phyloP scores from a whole-genome alignment of 2,797 vertebrate species.

The Gymnoscopelus braueri region DNA sequence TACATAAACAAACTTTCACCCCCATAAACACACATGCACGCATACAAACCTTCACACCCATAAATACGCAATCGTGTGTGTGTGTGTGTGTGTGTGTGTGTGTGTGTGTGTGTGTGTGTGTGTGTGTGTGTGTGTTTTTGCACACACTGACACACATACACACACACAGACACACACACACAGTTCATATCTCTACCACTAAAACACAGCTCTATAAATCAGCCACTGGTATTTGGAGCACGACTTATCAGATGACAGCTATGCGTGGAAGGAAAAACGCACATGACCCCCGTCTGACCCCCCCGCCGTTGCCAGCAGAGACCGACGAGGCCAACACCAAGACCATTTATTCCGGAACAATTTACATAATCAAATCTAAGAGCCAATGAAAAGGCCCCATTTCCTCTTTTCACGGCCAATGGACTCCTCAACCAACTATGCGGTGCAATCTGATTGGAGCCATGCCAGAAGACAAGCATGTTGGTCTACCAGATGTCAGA shows the following conservation, averaged over 20 bases:
- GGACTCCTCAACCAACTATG: constrained; percentile 56
- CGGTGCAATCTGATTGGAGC: constrained; percentile 71
- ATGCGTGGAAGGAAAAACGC: constrained; percentile 18
- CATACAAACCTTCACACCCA: neutral
- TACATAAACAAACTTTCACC: neutral
- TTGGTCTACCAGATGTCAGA: constrained; percentile 38
- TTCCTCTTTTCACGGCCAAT: constrained; percentile 71
- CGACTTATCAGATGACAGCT: constrained; percentile 49
- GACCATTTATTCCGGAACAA: constrained; percentile 24
- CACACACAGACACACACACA: constrained; percentile 11
- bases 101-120: too few relatives aligned
- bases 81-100: too few relatives aligned
- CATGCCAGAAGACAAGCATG: constrained; percentile 47
- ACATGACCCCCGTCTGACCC: constrained; percentile 29
- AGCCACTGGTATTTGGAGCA: constrained; percentile 26
- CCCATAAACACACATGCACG: neutral
- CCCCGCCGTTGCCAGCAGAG: constrained; percentile 10
- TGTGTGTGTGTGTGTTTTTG: too few relatives aligned
- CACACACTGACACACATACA: constrained; percentile 3
- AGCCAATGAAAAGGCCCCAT: constrained; percentile 55
- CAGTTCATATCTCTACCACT: constrained; percentile 1
- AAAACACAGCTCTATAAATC: constrained; percentile 34
- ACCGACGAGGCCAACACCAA: neutral
- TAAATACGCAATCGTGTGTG: neutral
- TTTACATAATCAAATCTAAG: constrained; percentile 49